Evolutionary conservation across 2,113 vertebrate species (phyloP), one percentile per base, ranked within the genome.

Genomic region (Silurus meridionalis): DNA sequence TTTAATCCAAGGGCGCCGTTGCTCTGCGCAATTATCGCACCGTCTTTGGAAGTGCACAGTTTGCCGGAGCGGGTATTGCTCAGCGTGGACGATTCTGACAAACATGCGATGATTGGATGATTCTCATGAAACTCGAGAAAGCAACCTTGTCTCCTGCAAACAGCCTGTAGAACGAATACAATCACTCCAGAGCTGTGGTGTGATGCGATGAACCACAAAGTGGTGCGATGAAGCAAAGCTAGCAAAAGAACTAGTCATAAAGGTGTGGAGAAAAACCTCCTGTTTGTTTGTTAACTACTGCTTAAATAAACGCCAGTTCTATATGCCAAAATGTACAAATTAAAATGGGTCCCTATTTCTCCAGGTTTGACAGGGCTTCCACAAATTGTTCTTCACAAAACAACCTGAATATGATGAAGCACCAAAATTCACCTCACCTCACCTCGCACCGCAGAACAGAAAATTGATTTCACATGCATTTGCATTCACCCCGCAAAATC

Each of bases 1-100:
- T 82, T 87, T 87, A 72, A 87, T 83, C 86, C 50, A 0, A 78
- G 21, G 25, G 52, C 14, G 52, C 23, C 23, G 23, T 25, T 63
- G 28, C 58, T 28, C 60, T 11, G 48, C 4, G 72, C 86, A 57
- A 21, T 58, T 46, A n/a, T 80, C 55, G 9, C 48, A 2, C 28
- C 64, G 4, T 25, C 79, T 52, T 74, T 61, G 13, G 28, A 63
- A 55, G 79, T 19, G 80, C 14, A 15, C 72, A 67, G 37, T 48
- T 87, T 53, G 64, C 25, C 57, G 6, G 17, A 52, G 55, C 25
- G n/a, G 75, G 46, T 11, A 10, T 25, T 13, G 48, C 71, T 15
- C 17, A 66, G 75, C 19, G 17, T 28, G 50, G 14, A 55, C 13
- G 8, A 8, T 25, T n/a, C 8, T 0, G 14, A 63, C 28, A 63